Percentiles rank a stretch among this genome's conserved stretches.
These are phyloP conservation scores for Cheilosia grossa DNA, from an alignment of 2,888 invertebrate species.

Conservation along the genomic window DNA sequence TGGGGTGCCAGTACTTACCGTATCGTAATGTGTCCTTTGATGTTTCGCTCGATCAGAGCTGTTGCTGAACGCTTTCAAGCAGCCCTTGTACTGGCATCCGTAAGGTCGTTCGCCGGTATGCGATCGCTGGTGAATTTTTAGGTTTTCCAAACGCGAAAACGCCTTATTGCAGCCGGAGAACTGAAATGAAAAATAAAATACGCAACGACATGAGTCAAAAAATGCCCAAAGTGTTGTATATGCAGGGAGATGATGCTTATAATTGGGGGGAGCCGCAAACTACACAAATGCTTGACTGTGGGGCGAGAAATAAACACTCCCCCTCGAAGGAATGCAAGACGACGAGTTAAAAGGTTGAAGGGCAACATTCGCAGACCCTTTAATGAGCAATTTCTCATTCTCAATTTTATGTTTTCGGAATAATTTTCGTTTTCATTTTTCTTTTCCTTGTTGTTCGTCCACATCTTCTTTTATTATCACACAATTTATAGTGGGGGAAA, in stretches of 20 bases:
- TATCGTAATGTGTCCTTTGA: conserved; percentile 98
- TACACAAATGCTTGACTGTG: background rate
- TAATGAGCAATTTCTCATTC: conserved; percentile 43
- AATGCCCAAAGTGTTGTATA: background rate
- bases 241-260: conserved; percentile 18
- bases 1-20: conserved; percentile 87
- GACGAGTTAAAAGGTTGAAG: conserved; percentile 37
- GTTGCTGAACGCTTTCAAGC: conserved; percentile 98
- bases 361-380: conserved; percentile 65
- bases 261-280: conserved; percentile 23
- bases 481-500: conserved; percentile 4
- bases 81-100: conserved; percentile 95
- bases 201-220: conserved; percentile 44
- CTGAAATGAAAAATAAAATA: conserved; percentile 84
- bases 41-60: conserved; percentile 99
- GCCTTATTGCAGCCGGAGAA: conserved; percentile 97
- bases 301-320: conserved; percentile 25
- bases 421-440: no score
- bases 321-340: background rate
- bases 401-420: background rate
- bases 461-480: conserved; percentile 23
- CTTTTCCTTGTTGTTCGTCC: background rate
- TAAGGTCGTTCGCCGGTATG: conserved; percentile 99
- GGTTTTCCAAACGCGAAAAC: conserved; percentile 97
- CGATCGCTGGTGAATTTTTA: conserved; percentile 98